Evolutionary conservation across 1,140 invertebrate species (phyloP), one percentile per base, ranked within the genome.

Genomic region (Cydia amplana): DNA sequence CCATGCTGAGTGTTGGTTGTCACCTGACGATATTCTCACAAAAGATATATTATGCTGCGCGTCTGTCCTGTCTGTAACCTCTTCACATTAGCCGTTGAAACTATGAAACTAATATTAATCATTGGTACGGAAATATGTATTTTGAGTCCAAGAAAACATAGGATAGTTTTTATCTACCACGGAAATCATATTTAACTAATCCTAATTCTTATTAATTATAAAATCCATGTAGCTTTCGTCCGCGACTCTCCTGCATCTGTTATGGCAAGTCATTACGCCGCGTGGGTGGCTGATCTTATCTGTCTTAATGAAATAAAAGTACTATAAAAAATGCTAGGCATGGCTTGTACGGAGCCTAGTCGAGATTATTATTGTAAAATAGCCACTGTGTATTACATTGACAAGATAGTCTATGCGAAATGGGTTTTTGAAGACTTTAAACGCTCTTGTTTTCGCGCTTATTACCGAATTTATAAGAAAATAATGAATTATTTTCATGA

Each of bases 221-320:
- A 65, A 65, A 78, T 75, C 76, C 75, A 64, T 78, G 74, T 74
- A 73, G 74, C 79, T 85, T 87, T 78, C 84, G 81, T 78, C 67
- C 77, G 25, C 73, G 78, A 86, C 86, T n/a, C 72, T 65, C 78
- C 73, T 74, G 75, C 78, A 78, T 86, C 86, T 83, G 87, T 88
- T 90, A 90, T 87, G 88, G 87, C 90, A 86, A 91, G 90, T 91
- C 90, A 91, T 90, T 91, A 90, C 80, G 76, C 83, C 51, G 88
- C 85, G 90, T 91, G 90, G 90, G 90, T 91, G 90, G 90, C 80
- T 74, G 90, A 91, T 91, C 77, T 73, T 91, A 91, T 91, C 90
- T 60, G 72, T 55, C 80, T 86, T 91, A 91, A 91, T 91, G 90
- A 91, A 91, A 91, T 91, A 91, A 89, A 89, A 90, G 84, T 74